Percentiles rank a stretch among this genome's conserved stretches.
phyloP scores from a whole-genome alignment of 1,140 invertebrate genomes.

The Cydia strobilella region DNA sequence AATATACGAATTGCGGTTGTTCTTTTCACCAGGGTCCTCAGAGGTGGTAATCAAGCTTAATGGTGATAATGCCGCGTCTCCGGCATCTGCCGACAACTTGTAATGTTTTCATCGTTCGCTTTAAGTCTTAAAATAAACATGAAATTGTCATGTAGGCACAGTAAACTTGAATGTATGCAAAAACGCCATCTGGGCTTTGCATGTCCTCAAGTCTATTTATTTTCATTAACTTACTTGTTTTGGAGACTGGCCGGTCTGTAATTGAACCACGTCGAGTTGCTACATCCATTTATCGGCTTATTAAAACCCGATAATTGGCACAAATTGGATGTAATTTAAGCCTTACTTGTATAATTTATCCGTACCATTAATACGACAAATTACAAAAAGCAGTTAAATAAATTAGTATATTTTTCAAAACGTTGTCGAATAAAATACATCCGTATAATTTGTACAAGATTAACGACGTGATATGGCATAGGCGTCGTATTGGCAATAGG shows the following conservation, averaged over 20 bases:
- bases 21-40: not conserved
- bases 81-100: not conserved
- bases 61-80: not conserved
- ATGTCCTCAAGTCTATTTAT: constrained; percentile 48
- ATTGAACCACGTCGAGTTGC: constrained; percentile 25
- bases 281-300: constrained; percentile 42
- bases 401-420: constrained; percentile 25
- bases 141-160: constrained; percentile 5
- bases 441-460: constrained; percentile 9
- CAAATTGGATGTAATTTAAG: constrained; percentile 44
- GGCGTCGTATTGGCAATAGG: constrained; percentile 25
- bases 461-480: constrained; percentile 22
- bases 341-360: constrained; percentile 29
- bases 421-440: constrained; percentile 1
- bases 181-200: constrained; percentile 25
- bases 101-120: constrained; percentile 15
- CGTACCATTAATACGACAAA: constrained; percentile 22
- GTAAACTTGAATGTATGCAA: not conserved
- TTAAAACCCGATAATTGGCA: constrained; percentile 50
- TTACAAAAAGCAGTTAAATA: constrained; percentile 19
- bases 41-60: constrained; percentile 11
- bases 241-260: constrained; percentile 49
- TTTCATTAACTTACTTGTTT: constrained; percentile 53
- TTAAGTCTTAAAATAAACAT: constrained; percentile 15
- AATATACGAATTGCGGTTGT: not conserved